Conservation (phyloP, 1,140 invertebrate genomes). For the Macrobrachium rosenbergii region DNA sequence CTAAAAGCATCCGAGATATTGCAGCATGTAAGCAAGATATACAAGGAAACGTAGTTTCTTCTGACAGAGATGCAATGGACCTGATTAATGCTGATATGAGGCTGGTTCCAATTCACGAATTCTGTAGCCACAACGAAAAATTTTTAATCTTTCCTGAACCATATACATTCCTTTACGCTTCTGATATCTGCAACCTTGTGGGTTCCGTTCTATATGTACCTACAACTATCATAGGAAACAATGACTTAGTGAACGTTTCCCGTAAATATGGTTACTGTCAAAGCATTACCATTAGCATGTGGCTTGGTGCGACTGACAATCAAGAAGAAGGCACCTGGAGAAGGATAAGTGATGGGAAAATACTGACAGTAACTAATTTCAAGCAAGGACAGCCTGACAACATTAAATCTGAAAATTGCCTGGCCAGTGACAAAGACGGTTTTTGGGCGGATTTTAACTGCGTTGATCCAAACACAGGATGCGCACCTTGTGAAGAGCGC, state of each 20-base stretch:
- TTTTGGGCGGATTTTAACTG: conserved; percentile 16
- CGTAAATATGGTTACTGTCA: too few relatives aligned
- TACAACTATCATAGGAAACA: background rate
- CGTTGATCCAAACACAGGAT: background rate
- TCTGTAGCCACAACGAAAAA: background rate
- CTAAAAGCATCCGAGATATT: background rate
- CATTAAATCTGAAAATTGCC: conserved; percentile 15
- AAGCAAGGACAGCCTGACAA: background rate
- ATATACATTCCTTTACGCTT: too few relatives aligned
- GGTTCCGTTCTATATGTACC: too few relatives aligned
- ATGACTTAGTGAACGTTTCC: background rate
- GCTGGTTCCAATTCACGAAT: background rate
- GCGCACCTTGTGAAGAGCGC: background rate
- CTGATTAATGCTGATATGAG: background rate
- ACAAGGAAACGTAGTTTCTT: conserved; percentile 24
- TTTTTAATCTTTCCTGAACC: conserved; percentile 18
- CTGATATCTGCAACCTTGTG: too few relatives aligned
- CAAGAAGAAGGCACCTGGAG: conserved; percentile 22
- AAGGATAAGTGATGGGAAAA: background rate
- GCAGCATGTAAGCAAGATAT: background rate
- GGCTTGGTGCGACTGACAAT: conserved; percentile 24
- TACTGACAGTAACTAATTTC: background rate
- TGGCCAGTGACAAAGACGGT: background rate
- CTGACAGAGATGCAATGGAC: conserved; percentile 2
- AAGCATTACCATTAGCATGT: background rate